Conservation (phyloP, 64 coral and sea anemone species). For the Montipora foliosa region DNA sequence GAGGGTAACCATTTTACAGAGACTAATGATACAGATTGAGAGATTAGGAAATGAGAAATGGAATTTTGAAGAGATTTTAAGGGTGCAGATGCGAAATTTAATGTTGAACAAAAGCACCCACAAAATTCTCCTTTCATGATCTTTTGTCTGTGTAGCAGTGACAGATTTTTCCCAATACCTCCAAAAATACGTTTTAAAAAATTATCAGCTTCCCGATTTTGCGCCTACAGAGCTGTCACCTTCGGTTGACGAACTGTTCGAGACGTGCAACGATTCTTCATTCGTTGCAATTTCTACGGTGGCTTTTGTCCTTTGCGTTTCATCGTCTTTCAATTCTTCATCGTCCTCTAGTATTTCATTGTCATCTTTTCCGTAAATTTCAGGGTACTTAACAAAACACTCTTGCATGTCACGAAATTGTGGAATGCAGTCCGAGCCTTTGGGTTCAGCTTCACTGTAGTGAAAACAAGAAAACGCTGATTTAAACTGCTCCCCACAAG, state of each 20-base stretch:
- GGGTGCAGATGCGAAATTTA: neutral
- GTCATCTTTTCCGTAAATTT: constrained; percentile 96
- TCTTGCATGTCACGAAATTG: constrained; percentile 98
- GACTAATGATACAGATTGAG: too few relatives aligned
- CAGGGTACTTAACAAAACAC: constrained; percentile 95
- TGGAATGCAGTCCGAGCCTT: constrained; percentile 94
- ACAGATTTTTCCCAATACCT: too few relatives aligned
- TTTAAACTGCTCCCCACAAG: constrained; percentile 95
- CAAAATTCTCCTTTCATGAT: too few relatives aligned
- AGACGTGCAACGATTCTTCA: neutral
- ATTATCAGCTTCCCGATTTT: constrained; percentile 10
- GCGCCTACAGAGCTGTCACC: neutral
- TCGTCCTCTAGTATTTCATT: constrained; percentile 57
- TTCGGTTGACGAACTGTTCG: neutral
- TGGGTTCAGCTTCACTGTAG: constrained; percentile 86
- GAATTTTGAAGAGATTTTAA: neutral
- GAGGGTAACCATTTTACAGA: too few relatives aligned
- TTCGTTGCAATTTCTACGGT: neutral
- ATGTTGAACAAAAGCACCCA: too few relatives aligned
- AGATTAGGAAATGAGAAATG: too few relatives aligned
- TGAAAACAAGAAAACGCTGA: constrained; percentile 98
- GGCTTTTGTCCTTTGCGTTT: constrained; percentile 48
- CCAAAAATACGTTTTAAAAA: neutral
- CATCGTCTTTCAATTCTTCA: constrained; percentile 32
- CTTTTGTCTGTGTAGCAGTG: too few relatives aligned